Evolutionary conservation across 2,113 vertebrate genomes (phyloP).

Genomic region (Gymnobelideus leadbeateri): DNA sequence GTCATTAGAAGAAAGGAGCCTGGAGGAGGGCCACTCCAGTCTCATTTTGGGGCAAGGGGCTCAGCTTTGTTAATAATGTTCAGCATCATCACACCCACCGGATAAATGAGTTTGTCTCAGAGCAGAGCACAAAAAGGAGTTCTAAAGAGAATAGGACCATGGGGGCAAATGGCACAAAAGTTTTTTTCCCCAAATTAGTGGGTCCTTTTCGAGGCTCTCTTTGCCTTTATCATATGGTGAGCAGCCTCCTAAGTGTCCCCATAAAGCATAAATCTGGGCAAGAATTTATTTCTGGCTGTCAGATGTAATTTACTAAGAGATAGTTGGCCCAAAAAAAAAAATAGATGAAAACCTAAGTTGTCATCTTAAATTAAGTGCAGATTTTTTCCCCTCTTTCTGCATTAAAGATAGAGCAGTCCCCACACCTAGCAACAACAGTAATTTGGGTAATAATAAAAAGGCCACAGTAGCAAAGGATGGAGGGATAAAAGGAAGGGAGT

Average conservation of each 20-base stretch:
- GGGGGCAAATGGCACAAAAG: slow-evolving; percentile 51
- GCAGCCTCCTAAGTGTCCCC: slow-evolving; percentile 68
- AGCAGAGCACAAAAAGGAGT: background rate
- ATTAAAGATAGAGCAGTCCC: slow-evolving; percentile 68
- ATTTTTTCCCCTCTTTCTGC: slow-evolving; percentile 81
- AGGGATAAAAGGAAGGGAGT: background rate
- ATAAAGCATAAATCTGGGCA: slow-evolving; percentile 78
- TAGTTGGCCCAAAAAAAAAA: slow-evolving; percentile 75
- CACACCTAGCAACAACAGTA: background rate
- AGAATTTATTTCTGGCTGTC: slow-evolving; percentile 83
- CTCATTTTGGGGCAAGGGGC: accelerated
- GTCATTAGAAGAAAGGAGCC: slow-evolving; percentile 40
- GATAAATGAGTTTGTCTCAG: background rate
- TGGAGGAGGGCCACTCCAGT: slow-evolving; percentile 68
- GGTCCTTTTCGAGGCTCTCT: slow-evolving; percentile 73
- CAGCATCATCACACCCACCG: background rate
- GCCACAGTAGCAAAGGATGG: background rate
- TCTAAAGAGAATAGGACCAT: accelerated
- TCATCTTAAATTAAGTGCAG: slow-evolving; percentile 83
- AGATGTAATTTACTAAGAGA: slow-evolving; percentile 83
- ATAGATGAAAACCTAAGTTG: slow-evolving; percentile 79
- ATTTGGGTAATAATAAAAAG: slow-evolving; percentile 10
- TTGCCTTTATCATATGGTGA: slow-evolving; percentile 63
- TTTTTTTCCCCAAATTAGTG: slow-evolving; percentile 68
- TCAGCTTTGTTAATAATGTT: background rate